Percentiles rank a stretch among this genome's conserved stretches.
These are phyloP conservation scores for Ptilorrhoa leucosticta DNA, from an alignment of 2,113 vertebrate genomes.

Conservation along the genomic window DNA sequence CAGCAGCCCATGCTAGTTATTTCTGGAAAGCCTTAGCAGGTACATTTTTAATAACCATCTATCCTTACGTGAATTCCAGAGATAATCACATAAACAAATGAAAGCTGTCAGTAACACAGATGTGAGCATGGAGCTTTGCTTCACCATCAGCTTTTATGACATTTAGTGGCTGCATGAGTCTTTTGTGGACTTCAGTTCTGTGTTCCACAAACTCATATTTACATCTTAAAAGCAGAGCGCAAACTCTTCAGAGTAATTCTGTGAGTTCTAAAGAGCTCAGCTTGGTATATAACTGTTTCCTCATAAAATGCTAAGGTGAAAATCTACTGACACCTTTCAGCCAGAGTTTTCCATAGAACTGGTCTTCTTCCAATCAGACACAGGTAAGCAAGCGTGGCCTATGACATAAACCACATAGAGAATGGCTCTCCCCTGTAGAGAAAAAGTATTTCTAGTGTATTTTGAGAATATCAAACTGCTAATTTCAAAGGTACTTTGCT, in stretches of 20 bases:
- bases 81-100: background rate
- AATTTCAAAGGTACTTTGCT: background rate
- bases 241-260: background rate
- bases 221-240: background rate
- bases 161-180: background rate
- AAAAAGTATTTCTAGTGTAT: background rate
- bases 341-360: background rate
- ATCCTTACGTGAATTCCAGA: background rate
- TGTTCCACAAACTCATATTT: background rate
- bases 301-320: background rate
- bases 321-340: background rate
- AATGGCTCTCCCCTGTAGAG: background rate
- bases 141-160: background rate
- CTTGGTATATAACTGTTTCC: background rate
- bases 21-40: background rate
- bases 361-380: rapidly evolving
- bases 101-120: background rate
- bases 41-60: background rate
- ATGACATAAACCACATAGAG: background rate
- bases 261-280: background rate
- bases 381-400: background rate
- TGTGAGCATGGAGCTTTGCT: background rate
- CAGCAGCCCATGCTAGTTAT: background rate
- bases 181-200: background rate
- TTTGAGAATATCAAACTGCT: background rate